Base-by-base conservation (phyloP, 2,888 invertebrate species). In the Leptothorax acervorum region DNA sequence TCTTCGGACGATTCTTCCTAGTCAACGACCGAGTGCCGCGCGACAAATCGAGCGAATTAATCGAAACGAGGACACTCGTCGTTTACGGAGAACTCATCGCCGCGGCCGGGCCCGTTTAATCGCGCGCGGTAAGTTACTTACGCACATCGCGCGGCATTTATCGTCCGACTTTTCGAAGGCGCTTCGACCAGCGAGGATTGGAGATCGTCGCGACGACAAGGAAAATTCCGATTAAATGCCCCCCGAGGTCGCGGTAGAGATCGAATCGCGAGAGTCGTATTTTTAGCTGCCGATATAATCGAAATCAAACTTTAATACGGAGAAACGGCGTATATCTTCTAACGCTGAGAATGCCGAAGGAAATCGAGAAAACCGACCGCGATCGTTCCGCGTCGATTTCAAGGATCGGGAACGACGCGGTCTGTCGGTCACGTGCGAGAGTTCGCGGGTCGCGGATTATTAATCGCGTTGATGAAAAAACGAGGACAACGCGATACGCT, bases 381-480 rank as follows among this genome's bases (percentile, higher is more conserved):
- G 35, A 2, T 31, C 18, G 62, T 60, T 51, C 4, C 31, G 11
- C n/a, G 28, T 55, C 28, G 79, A 18, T 60, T 71, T 81, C 73
- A 62, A 60, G 31, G 28, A 53, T 2, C 42, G 3, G 15, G 23
- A 35, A 23, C 23, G 23, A 65, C 12, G n/a, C n/a, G 60, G 48
- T 42, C 76, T 6, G 39, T 51, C 55, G 31, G 45, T 79, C 71
- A 48, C 71, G 57, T 71, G 60, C n/a, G 12, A 57, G 12, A 60
- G 73, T 12, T 81, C 15, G 48, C 15, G 48, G 45, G 18, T 79
- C 79, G 60, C 76, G 86, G 82, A 88, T 84, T 85, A 88, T 84
- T 85, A 88, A 87, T 86, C 70, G 75, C 79, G 81, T 68, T 82
- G 87, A 87, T 89, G 88, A 86, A 87, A 86, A 87, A 89, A 89